Base-by-base conservation (phyloP, 2,113 vertebrate species). In the Rana temporaria region DNA sequence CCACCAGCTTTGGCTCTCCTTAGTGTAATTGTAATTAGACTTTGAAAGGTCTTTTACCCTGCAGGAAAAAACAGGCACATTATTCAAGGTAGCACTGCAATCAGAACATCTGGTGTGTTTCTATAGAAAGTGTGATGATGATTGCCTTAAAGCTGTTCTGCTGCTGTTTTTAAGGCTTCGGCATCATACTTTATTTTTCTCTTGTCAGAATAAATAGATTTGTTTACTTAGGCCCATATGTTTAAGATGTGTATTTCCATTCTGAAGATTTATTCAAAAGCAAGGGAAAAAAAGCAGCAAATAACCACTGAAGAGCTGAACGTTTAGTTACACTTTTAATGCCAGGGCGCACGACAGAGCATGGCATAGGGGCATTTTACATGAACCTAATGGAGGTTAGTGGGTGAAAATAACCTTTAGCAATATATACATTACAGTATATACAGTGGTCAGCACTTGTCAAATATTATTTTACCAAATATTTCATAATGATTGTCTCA, bases 21-120 rank as follows among this genome's bases (percentile, higher is more conserved):
- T 81, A 85, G 83, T 57, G 4, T 79, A 42, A 87, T 87, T 69
- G 59, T 75, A 74, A 79, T 83, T 87, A 78, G 82, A 85, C 84
- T 38, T 84, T 87, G 52, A 85, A 87, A 90, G 87, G 86, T 81
- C 89, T 86, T 86, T 81, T 81, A 71, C 7, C 4, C 88, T 89
- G 89, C 83, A 88, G 71, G 81, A 83, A 75, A 83, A 83, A 83
- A 48, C 71, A 60, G 71, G 71, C 72, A 83, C 85, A 88, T 89
- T 85, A 55, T 62, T 19, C 86, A 65, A 88, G 86, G 90, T 82
- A 85, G 79, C 86, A 85, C 68, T 78, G 64, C 89, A 88, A 88
- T 86, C 87, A 88, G 89, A 92, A 89, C 90, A 92, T 89, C 88
- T 93, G 90, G 88, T 89, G 64, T 86, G 87, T 90, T 84, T 87